Evolutionary conservation across 1,140 invertebrate species (phyloP).

Genomic region (Drosophila serrata): DNA sequence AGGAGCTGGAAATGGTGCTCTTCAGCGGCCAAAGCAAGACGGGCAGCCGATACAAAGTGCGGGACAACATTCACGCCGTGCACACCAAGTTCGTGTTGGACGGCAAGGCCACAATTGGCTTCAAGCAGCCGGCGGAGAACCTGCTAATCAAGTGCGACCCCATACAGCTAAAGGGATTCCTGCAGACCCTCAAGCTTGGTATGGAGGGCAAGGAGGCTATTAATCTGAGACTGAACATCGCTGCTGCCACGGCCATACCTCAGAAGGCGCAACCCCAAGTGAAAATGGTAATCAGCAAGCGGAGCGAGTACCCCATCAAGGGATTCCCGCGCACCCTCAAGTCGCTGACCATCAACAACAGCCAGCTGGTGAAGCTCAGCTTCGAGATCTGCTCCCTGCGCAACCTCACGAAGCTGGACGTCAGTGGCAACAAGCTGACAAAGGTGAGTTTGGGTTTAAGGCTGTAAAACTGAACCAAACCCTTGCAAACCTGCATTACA

Average conservation of each 20-base stretch:
- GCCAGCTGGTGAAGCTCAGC: constrained; percentile 88
- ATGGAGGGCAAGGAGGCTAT: constrained; percentile 87
- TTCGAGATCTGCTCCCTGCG: constrained; percentile 89
- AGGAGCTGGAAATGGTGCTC: constrained; percentile 88
- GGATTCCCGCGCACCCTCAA: constrained; percentile 88
- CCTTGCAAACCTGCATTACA: constrained; percentile 8
- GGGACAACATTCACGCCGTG: constrained; percentile 88
- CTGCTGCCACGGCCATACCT: constrained; percentile 85
- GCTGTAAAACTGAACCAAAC: background rate
- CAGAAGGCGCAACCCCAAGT: constrained; percentile 85
- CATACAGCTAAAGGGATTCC: constrained; percentile 89
- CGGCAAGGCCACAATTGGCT: constrained; percentile 91
- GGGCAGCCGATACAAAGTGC: constrained; percentile 89
- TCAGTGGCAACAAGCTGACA: constrained; percentile 91
- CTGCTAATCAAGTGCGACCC: constrained; percentile 89
- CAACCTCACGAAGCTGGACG: constrained; percentile 89
- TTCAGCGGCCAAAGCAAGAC: constrained; percentile 89
- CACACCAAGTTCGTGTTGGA: constrained; percentile 90
- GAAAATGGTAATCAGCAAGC: constrained; percentile 88
- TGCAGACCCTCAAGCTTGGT: constrained; percentile 88
- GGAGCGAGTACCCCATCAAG: constrained; percentile 89
- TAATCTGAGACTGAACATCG: constrained; percentile 86
- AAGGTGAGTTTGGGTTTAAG: constrained; percentile 67
- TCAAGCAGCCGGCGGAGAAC: constrained; percentile 90
- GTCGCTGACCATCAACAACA: constrained; percentile 86